phyloP scores from a whole-genome alignment of 2,113 vertebrate species.

The Peromyscus californicus region DNA sequence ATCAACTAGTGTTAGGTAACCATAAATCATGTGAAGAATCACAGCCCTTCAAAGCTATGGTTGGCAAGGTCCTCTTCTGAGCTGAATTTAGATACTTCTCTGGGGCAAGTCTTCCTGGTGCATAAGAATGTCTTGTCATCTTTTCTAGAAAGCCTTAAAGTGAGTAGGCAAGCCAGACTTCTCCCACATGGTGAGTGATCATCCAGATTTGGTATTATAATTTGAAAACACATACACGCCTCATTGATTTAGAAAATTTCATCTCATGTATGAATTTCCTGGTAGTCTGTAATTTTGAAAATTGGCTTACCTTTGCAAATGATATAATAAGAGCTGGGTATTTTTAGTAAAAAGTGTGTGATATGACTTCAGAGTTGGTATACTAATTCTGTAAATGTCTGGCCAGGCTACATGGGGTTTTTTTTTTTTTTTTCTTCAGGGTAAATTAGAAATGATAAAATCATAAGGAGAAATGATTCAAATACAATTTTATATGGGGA shows the following conservation, averaged over 20 bases:
- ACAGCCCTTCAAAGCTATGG: background rate
- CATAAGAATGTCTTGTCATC: background rate
- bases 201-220: constrained; percentile 39
- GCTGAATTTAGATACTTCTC: constrained; percentile 50
- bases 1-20: background rate
- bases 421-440: constrained; percentile 6
- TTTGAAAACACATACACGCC: constrained; percentile 23
- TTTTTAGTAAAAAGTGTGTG: constrained; percentile 56
- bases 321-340: constrained; percentile 1
- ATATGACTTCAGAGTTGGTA: constrained; percentile 48
- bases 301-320: constrained; percentile 29
- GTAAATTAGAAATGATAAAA: constrained; percentile 42
- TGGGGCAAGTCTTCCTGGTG: background rate
- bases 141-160: constrained; percentile 7
- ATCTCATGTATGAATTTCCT: background rate
- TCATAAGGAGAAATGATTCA: background rate
- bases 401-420: background rate
- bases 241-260: constrained; percentile 34
- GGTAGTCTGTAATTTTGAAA: constrained; percentile 38
- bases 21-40: background rate
- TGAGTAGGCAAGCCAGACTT: background rate
- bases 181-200: background rate
- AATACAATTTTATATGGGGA: background rate
- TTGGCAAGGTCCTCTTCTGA: background rate
- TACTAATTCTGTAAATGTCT: constrained; percentile 56